Evolutionary conservation across 2,113 vertebrate genomes (phyloP).

Genomic region (Chauna torquata): DNA sequence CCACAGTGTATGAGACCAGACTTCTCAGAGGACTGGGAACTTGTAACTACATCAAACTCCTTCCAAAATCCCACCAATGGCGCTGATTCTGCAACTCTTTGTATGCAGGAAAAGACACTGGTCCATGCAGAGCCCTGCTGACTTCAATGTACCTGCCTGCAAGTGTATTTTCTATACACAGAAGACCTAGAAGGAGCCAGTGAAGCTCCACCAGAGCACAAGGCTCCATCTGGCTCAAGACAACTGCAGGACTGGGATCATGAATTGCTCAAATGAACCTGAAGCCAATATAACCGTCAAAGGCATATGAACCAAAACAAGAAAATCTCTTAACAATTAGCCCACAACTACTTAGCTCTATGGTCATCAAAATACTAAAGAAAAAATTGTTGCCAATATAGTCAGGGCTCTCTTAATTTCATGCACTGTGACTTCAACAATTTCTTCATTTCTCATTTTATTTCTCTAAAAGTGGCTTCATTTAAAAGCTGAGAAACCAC

Average conservation of each 20-base stretch:
- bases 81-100: not conserved
- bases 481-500: slow-evolving; percentile 80
- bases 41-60: not conserved
- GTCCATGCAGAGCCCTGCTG: not conserved
- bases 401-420: slow-evolving; percentile 80
- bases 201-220: not conserved
- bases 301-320: slow-evolving; percentile 27
- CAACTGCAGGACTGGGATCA: not conserved
- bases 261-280: slow-evolving; percentile 14
- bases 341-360: slow-evolving; percentile 33
- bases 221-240: not conserved
- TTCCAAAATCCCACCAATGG: not conserved
- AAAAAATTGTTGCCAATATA: slow-evolving; percentile 63
- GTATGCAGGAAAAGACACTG: not conserved
- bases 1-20: not conserved
- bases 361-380: slow-evolving; percentile 64
- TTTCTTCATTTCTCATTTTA: slow-evolving; percentile 82
- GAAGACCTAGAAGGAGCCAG: not conserved
- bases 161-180: not conserved
- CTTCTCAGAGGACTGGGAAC: not conserved
- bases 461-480: slow-evolving; percentile 80
- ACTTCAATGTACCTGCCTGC: not conserved
- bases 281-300: slow-evolving; percentile 27
- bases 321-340: slow-evolving; percentile 33
- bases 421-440: slow-evolving; percentile 82